Conservation (phyloP, 2,888 invertebrate genomes). For the Listrodromus nycthemerus region DNA sequence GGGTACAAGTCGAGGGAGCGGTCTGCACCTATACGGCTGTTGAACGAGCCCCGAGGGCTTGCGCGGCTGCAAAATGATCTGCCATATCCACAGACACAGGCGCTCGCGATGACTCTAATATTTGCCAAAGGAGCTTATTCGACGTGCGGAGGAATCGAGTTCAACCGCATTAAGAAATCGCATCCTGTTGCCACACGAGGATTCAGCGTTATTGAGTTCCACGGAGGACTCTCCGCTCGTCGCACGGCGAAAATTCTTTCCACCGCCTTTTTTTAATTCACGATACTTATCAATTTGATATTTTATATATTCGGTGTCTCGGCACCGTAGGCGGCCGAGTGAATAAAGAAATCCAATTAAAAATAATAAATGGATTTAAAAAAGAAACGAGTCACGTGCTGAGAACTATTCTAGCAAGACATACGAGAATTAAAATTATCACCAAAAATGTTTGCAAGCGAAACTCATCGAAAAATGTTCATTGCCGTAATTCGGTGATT, state of each 20-base stretch:
- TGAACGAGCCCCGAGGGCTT: constrained; percentile 51
- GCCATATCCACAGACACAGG: constrained; percentile 27
- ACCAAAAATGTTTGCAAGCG: not conserved
- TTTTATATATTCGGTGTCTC: not conserved
- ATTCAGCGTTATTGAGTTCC: not conserved
- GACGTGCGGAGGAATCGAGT: constrained; percentile 59
- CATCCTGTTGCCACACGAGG: constrained; percentile 48
- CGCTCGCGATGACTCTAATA: constrained; percentile 73
- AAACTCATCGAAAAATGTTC: not conserved
- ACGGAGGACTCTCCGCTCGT: not conserved
- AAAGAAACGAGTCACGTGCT: not conserved
- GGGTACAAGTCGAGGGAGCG: constrained; percentile 72
- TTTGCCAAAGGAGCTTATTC: constrained; percentile 71
- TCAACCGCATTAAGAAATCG: constrained; percentile 61
- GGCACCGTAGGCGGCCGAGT: not conserved
- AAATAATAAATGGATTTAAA: not conserved
- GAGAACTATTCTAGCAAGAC: not conserved
- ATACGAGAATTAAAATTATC: not conserved
- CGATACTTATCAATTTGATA: not conserved
- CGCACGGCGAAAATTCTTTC: not conserved
- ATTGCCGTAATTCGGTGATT: not conserved
- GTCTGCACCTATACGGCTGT: constrained; percentile 57
- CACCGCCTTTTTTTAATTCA: not conserved
- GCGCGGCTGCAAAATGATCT: constrained; percentile 40
- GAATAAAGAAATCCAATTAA: not conserved